Evolutionary conservation across 1,140 invertebrate species (phyloP).

Genomic region (Drosophila simulans): DNA sequence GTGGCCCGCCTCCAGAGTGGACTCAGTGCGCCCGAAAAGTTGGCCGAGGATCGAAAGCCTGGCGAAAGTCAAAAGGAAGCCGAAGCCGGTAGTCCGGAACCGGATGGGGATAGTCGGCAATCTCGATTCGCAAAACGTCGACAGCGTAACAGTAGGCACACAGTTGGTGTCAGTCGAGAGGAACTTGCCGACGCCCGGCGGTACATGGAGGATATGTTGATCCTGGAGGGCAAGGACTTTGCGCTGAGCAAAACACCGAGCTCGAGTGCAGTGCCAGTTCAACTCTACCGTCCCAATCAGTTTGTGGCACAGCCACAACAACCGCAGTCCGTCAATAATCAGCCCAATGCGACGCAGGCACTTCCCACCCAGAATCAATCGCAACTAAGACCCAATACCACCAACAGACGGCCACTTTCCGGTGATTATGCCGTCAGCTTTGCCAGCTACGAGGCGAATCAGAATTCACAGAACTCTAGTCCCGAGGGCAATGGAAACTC

Average conservation of each 20-base stretch:
- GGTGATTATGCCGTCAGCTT: conserved; percentile 77
- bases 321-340: not conserved
- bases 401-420: conserved; percentile 60
- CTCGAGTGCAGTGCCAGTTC: conserved; percentile 71
- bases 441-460: conserved; percentile 44
- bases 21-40: conserved; percentile 86
- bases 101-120: conserved; percentile 46
- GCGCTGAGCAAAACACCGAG: conserved; percentile 74
- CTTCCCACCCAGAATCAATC: conserved; percentile 15
- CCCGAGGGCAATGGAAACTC: conserved; percentile 16
- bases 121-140: conserved; percentile 84
- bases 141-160: conserved; percentile 88
- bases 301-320: conserved; percentile 59
- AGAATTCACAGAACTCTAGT: conserved; percentile 21
- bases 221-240: conserved; percentile 78
- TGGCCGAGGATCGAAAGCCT: conserved; percentile 48
- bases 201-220: conserved; percentile 88
- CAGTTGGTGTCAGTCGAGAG: conserved; percentile 91
- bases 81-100: conserved; percentile 22
- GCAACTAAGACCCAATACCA: conserved; percentile 36
- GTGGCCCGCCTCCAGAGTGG: conserved; percentile 91
- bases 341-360: not conserved
- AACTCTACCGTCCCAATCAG: conserved; percentile 76
- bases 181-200: conserved; percentile 91
- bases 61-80: conserved; percentile 40